Evolutionary conservation across 2,797 vertebrate genomes (phyloP).

Genomic region (Scleropages formosus): DNA sequence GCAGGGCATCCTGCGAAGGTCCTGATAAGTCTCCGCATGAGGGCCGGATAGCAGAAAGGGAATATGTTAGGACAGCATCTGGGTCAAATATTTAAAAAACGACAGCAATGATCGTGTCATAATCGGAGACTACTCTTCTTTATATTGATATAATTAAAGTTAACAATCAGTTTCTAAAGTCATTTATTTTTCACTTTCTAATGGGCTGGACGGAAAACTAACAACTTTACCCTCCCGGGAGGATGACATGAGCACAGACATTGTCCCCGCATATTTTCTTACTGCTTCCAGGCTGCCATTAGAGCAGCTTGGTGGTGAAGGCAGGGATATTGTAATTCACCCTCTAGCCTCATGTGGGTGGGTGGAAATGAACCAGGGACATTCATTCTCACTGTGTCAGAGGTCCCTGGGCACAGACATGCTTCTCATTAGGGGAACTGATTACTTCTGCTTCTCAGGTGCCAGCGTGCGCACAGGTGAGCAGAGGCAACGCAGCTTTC

Average conservation of each 20-base stretch:
- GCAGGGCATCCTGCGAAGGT: too few relatives aligned
- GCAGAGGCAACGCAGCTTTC: conserved; percentile 3
- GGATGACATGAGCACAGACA: background rate
- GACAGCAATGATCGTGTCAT: too few relatives aligned
- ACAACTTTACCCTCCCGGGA: conserved; percentile 17
- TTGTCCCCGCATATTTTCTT: background rate
- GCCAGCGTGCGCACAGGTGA: background rate
- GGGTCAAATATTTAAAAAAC: too few relatives aligned
- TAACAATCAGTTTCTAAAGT: too few relatives aligned
- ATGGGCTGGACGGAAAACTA: conserved; percentile 56
- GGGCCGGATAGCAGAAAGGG: too few relatives aligned
- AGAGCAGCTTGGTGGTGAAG: background rate
- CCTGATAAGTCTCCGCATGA: too few relatives aligned
- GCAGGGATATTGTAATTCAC: conserved; percentile 20
- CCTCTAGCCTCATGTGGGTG: background rate
- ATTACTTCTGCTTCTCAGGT: conserved; percentile 24
- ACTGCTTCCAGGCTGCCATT: background rate
- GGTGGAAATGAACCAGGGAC: conserved; percentile 3
- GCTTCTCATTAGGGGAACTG: conserved; percentile 24
- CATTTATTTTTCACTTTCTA: conserved; percentile 48
- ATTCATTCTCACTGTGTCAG: conserved; percentile 6
- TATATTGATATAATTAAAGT: too few relatives aligned
- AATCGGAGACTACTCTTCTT: too few relatives aligned
- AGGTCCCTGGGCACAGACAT: background rate
- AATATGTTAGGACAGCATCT: too few relatives aligned